These are phyloP conservation scores for Rhorus exstirpatorius DNA, from an alignment of 2,888 invertebrate genomes.

Conservation along the genomic window DNA sequence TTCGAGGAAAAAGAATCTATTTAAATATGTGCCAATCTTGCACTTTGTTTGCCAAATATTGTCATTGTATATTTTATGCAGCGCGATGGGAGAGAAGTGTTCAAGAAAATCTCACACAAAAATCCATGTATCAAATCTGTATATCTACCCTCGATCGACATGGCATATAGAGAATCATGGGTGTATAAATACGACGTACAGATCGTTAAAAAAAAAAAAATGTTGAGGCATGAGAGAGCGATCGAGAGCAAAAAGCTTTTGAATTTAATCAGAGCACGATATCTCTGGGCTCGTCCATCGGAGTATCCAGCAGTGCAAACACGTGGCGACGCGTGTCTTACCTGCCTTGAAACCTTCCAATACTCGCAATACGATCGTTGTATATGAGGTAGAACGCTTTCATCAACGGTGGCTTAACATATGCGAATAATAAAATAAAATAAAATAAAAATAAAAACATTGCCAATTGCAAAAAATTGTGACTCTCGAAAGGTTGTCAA, in stretches of 20 bases:
- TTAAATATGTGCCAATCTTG: not conserved
- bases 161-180: slow-evolving; percentile 16
- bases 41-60: not conserved
- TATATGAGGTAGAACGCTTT: not conserved
- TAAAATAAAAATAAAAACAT: too few relatives aligned
- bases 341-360: slow-evolving; percentile 46
- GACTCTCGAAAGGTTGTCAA: too few relatives aligned
- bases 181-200: not conserved
- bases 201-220: not conserved
- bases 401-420: too few relatives aligned
- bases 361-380: slow-evolving; percentile 6
- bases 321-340: slow-evolving; percentile 69
- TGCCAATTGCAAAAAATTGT: too few relatives aligned
- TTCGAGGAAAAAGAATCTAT: too few relatives aligned
- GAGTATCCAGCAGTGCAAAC: slow-evolving; percentile 49
- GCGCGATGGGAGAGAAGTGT: not conserved
- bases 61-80: not conserved
- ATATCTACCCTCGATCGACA: slow-evolving; percentile 20
- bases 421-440: too few relatives aligned
- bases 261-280: slow-evolving; percentile 26
- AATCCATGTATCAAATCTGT: not conserved
- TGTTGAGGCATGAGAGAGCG: slow-evolving; percentile 8
- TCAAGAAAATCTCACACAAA: not conserved
- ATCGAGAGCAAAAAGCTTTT: slow-evolving; percentile 47
- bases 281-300: slow-evolving; percentile 20